Percentiles rank a stretch among this genome's conserved stretches.
Evolutionary conservation across 2,797 vertebrate species (phyloP).

Genomic region (Myotis pilosus): DNA sequence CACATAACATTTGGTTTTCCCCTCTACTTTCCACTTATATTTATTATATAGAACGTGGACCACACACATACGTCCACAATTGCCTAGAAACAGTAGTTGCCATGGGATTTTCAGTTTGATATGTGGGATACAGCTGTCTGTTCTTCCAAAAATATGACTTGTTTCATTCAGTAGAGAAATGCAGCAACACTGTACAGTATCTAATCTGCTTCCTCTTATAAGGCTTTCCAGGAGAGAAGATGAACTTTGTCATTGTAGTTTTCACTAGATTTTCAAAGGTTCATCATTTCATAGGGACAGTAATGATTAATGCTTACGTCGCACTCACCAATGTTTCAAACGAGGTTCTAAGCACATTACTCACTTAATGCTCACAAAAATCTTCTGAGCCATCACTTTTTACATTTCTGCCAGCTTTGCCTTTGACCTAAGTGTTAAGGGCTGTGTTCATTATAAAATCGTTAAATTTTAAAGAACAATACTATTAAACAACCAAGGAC

Average conservation of each 20-base stretch:
- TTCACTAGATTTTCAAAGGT: slow-evolving; percentile 9
- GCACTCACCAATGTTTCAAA: background rate
- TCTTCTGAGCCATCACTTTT: background rate
- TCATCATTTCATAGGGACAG: background rate
- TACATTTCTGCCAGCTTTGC: background rate
- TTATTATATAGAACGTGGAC: slow-evolving; percentile 58
- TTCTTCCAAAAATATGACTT: slow-evolving; percentile 70
- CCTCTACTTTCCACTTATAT: background rate
- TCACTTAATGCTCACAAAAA: background rate
- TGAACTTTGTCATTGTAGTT: background rate
- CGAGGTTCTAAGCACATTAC: background rate
- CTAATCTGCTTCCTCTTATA: slow-evolving; percentile 1
- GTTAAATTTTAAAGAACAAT: slow-evolving; percentile 8
- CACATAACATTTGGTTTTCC: slow-evolving; percentile 18
- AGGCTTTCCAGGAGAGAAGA: background rate
- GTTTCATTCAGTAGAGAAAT: slow-evolving; percentile 64
- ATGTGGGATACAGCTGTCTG: slow-evolving; percentile 60
- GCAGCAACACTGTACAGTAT: background rate
- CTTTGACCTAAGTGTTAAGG: background rate
- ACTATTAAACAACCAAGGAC: background rate
- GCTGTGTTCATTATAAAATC: background rate
- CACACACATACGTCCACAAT: slow-evolving; percentile 55
- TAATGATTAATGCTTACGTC: background rate
- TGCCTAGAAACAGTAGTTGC: slow-evolving; percentile 72
- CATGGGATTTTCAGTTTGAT: slow-evolving; percentile 65